Percentiles rank a stretch among this genome's conserved stretches.
Conservation (phyloP, 2,797 vertebrate genomes). For the Pangasius macronema region DNA sequence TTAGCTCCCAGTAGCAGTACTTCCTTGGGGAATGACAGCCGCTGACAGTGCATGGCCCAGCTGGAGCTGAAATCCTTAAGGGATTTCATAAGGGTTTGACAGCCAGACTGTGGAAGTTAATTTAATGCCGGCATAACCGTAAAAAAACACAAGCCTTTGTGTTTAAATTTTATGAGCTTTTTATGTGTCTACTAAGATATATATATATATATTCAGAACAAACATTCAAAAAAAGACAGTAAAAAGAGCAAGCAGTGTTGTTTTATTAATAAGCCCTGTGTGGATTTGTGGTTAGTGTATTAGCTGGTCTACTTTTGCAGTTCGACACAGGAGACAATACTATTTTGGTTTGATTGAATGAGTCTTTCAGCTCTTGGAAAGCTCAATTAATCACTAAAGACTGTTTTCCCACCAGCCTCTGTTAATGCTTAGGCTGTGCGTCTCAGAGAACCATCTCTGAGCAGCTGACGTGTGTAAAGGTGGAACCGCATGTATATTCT, state of each 20-base stretch:
- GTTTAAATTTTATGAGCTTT: constrained; percentile 10
- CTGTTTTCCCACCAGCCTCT: constrained; percentile 31
- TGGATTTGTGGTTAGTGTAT: constrained; percentile 23
- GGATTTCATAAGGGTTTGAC: constrained; percentile 20
- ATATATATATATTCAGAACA: not conserved
- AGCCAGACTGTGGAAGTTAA: constrained; percentile 12
- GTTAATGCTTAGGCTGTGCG: constrained; percentile 11
- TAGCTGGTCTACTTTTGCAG: not conserved
- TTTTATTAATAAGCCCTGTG: not conserved
- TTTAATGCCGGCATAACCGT: constrained; percentile 4
- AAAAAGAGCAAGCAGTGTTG: constrained; percentile 8
- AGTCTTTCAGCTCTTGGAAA: constrained; percentile 27
- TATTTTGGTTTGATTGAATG: constrained; percentile 31
- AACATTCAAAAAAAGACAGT: not conserved
- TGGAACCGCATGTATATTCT: constrained; percentile 23
- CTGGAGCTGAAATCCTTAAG: constrained; percentile 20
- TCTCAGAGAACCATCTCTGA: constrained; percentile 32
- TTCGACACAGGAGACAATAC: constrained; percentile 21
- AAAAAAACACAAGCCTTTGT: constrained; percentile 6
- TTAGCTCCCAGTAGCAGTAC: constrained; percentile 6
- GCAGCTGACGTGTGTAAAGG: constrained; percentile 24
- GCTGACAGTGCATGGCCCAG: constrained; percentile 21
- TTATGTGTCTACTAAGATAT: constrained; percentile 8
- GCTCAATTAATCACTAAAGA: constrained; percentile 45
- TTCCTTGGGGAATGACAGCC: constrained; percentile 20